phyloP scores from a whole-genome alignment of 53 echinoderm and acorn worm genomes.

The Pentamera pediparva region DNA sequence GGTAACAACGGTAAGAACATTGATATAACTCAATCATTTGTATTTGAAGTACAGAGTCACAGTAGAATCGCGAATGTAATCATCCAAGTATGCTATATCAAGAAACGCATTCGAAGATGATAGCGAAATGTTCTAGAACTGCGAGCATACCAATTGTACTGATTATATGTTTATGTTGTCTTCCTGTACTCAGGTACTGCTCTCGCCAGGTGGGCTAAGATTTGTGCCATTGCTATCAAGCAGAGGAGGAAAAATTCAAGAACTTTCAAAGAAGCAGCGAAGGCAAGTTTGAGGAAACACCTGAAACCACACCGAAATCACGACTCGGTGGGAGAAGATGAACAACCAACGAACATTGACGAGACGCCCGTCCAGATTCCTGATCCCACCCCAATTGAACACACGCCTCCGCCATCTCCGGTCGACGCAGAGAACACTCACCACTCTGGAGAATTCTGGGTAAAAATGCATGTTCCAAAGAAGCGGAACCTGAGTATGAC shows the following conservation, averaged over 20 bases:
- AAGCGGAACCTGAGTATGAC: conserved; percentile 7
- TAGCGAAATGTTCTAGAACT: not conserved
- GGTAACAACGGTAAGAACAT: too few species aligned
- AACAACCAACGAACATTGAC: not conserved
- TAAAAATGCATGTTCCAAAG: conserved; percentile 25
- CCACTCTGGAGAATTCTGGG: conserved; percentile 25
- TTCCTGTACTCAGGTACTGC: conserved; percentile 22
- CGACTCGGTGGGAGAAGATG: not conserved
- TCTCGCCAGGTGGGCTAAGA: conserved; percentile 38
- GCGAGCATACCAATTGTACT: not conserved
- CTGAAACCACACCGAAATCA: conserved; percentile 19
- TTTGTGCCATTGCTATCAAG: conserved; percentile 35
- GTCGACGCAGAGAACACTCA: not conserved
- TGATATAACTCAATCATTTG: too few species aligned
- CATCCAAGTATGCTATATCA: too few species aligned
- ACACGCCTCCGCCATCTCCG: too few species aligned
- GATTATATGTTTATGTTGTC: not conserved
- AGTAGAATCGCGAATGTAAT: too few species aligned
- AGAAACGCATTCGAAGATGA: too few species aligned
- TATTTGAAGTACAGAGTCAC: too few species aligned
- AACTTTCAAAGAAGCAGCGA: conserved; percentile 24
- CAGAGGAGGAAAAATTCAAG: conserved; percentile 14
- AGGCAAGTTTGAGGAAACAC: conserved; percentile 7
- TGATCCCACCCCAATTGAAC: too few species aligned
- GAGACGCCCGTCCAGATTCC: too few species aligned